Evolutionary conservation across 1,140 invertebrate genomes (phyloP).

Genomic region (Vollenhovia emeryi): DNA sequence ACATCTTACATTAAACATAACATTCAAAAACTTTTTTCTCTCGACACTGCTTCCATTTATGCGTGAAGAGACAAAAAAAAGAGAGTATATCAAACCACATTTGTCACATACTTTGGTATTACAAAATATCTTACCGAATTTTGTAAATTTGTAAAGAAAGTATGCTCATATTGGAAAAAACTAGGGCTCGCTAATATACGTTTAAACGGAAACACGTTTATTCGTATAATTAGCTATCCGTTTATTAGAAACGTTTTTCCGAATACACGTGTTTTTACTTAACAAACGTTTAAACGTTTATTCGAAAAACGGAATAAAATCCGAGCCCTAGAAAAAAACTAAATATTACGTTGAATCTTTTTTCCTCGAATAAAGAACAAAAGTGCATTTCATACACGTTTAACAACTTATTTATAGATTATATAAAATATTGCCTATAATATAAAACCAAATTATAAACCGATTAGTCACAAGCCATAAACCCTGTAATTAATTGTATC

Average conservation of each 20-base stretch:
- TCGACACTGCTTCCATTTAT: not conserved
- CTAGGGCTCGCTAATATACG: too few species aligned
- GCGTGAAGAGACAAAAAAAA: slow-evolving; percentile 11
- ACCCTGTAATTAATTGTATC: slow-evolving; percentile 57
- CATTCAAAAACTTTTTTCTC: slow-evolving; percentile 25
- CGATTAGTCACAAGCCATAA: slow-evolving; percentile 73
- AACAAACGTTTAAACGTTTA: too few species aligned
- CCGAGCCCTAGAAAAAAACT: not conserved
- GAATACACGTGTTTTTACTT: too few species aligned
- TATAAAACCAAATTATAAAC: slow-evolving; percentile 45
- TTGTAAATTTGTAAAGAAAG: slow-evolving; percentile 22
- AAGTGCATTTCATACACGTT: too few species aligned
- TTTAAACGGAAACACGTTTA: too few species aligned
- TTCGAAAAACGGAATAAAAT: too few species aligned
- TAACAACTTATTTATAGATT: slow-evolving; percentile 29
- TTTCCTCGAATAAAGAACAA: not conserved
- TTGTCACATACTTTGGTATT: not conserved
- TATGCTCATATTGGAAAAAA: not conserved
- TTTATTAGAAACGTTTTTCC: too few species aligned
- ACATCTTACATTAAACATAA: slow-evolving; percentile 46
- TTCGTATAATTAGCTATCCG: too few species aligned
- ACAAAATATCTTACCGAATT: slow-evolving; percentile 7
- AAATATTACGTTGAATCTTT: slow-evolving; percentile 17
- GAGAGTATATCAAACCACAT: not conserved
- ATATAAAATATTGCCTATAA: too few species aligned